These are phyloP conservation scores for Trididemnum miniatum DNA, from an alignment of 23 tunicate species.

Conservation along the genomic window DNA sequence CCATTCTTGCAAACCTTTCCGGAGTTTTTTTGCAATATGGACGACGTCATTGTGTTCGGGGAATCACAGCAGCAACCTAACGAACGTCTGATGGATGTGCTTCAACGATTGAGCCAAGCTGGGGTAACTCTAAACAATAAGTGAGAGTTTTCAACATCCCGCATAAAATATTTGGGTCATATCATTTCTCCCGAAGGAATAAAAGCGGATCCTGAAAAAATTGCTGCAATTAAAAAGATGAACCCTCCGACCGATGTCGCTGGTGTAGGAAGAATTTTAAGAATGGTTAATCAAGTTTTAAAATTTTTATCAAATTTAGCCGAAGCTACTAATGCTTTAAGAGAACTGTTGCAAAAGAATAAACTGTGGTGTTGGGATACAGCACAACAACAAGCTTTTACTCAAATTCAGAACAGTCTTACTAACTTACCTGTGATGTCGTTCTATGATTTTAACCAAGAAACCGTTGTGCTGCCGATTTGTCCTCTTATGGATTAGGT, in stretches of 20 bases:
- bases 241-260: neutral
- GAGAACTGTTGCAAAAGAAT: too few species aligned
- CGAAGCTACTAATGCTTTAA: too few species aligned
- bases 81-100: neutral
- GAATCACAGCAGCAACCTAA: neutral
- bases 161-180: neutral
- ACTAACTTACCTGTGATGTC: too few species aligned
- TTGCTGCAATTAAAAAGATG: too few species aligned
- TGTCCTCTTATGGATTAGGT: too few species aligned
- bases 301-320: too few species aligned
- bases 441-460: too few species aligned
- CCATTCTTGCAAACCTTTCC: neutral
- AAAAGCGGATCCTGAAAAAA: neutral
- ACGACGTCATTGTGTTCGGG: neutral
- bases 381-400: too few species aligned
- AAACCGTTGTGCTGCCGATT: too few species aligned
- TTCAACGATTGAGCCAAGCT: neutral
- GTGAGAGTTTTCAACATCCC: neutral
- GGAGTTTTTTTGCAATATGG: slow-evolving; percentile 7
- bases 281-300: too few species aligned
- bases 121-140: slow-evolving; percentile 12
- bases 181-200: neutral
- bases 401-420: too few species aligned
- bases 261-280: neutral
- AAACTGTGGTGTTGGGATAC: too few species aligned